Conservation (phyloP, 1,140 invertebrate species). For the Ladona fulva region DNA sequence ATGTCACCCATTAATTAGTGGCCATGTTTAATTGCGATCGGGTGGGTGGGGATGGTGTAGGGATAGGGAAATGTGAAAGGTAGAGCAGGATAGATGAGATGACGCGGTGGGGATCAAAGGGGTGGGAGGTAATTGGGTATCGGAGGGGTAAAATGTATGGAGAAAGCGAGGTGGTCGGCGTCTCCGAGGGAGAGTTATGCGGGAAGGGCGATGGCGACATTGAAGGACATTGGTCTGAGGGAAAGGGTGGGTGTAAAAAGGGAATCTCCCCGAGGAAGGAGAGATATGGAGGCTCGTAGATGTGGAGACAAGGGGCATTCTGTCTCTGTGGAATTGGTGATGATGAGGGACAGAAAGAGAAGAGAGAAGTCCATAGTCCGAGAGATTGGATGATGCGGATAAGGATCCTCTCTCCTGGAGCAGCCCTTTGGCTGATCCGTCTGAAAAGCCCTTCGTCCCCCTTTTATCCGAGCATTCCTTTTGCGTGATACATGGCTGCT, state of each 20-base stretch:
- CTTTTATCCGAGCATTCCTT: too few species aligned
- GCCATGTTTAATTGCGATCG: background rate
- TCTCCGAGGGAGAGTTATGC: background rate
- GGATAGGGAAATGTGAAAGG: too few species aligned
- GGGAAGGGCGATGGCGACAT: background rate
- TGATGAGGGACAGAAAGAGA: background rate
- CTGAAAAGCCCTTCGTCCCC: too few species aligned
- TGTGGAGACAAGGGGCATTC: background rate
- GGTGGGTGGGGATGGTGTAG: background rate
- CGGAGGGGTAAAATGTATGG: background rate
- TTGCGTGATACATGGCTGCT: too few species aligned
- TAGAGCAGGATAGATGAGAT: too few species aligned
- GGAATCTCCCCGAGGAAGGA: background rate
- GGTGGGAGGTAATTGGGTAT: background rate
- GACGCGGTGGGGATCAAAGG: too few species aligned
- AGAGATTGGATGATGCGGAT: background rate
- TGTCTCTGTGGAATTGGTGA: background rate
- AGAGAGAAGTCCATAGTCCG: background rate
- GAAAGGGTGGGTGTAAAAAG: background rate
- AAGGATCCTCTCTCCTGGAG: background rate
- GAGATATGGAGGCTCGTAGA: background rate
- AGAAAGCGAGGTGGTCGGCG: background rate
- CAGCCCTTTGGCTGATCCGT: background rate
- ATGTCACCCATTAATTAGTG: slow-evolving; percentile 3
- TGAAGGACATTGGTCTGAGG: background rate